phyloP scores from a whole-genome alignment of 2,888 invertebrate genomes.

The Melanophora roralis region DNA sequence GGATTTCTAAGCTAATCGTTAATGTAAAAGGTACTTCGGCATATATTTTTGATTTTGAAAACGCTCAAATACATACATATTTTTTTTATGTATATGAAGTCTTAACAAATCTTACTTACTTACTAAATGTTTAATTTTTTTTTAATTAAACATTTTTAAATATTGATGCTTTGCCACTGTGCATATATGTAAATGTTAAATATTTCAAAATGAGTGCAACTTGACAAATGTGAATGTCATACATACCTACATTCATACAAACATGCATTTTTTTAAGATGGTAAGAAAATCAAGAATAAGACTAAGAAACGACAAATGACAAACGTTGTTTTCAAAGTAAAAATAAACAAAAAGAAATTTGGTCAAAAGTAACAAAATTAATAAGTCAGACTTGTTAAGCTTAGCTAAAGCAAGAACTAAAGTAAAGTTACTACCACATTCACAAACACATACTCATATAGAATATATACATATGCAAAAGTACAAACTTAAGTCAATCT shows the following conservation, averaged over 20 bases:
- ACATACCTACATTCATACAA: too few relatives aligned
- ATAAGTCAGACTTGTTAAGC: conserved; percentile 39
- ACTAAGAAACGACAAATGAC: neutral
- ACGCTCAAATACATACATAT: too few relatives aligned
- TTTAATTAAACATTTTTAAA: too few relatives aligned
- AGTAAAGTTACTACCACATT: neutral
- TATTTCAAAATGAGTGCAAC: conserved; percentile 24
- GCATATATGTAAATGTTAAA: too few relatives aligned
- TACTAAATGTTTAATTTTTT: too few relatives aligned
- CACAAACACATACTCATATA: neutral
- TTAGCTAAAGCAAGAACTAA: conserved; percentile 30
- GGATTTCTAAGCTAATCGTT: too few relatives aligned
- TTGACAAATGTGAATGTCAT: conserved; percentile 58
- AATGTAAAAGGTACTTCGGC: too few relatives aligned
- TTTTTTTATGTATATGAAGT: too few relatives aligned
- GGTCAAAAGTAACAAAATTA: conserved; percentile 5
- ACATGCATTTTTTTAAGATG: conserved; percentile 24
- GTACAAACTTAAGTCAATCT: too few relatives aligned
- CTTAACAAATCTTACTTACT: too few relatives aligned
- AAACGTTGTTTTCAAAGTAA: neutral
- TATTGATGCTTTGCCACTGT: too few relatives aligned
- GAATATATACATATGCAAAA: neutral
- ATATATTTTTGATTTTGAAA: too few relatives aligned
- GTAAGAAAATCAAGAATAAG: conserved; percentile 27
- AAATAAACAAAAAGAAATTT: neutral